phyloP scores from a whole-genome alignment of 2,888 invertebrate species.

The Bhutanitis thaidina region DNA sequence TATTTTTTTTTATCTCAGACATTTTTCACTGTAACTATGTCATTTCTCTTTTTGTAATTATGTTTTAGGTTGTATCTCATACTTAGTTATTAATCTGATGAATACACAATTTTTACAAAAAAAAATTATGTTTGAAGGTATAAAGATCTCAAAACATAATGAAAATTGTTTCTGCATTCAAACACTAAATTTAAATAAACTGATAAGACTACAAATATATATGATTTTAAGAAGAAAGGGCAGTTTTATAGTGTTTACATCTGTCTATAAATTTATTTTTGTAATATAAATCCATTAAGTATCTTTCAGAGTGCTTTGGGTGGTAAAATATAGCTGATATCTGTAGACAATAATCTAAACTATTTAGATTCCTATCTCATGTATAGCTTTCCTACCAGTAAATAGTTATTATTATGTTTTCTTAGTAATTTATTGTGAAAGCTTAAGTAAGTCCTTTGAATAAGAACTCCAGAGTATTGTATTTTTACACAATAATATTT shows the following conservation, averaged over 20 bases:
- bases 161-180: no score
- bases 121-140: no score
- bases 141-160: no score
- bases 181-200: no score
- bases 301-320: constrained; percentile 3
- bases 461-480: constrained; percentile 15
- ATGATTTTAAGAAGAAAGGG: constrained; percentile 16
- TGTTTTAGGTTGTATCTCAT: no score
- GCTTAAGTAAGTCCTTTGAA: constrained; percentile 1
- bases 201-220: no score
- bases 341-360: constrained; percentile 21
- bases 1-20: background rate
- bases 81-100: no score
- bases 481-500: constrained; percentile 16
- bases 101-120: no score
- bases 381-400: constrained; percentile 13
- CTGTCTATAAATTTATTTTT: constrained; percentile 55
- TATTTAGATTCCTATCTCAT: constrained; percentile 7
- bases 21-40: background rate
- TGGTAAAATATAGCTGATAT: constrained; percentile 13
- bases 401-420: background rate
- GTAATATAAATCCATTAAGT: constrained; percentile 29
- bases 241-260: constrained; percentile 46
- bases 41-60: background rate
- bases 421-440: constrained; percentile 18